Conservation (phyloP, 2,797 vertebrate genomes). For the Gymnoscopelus microlampas region DNA sequence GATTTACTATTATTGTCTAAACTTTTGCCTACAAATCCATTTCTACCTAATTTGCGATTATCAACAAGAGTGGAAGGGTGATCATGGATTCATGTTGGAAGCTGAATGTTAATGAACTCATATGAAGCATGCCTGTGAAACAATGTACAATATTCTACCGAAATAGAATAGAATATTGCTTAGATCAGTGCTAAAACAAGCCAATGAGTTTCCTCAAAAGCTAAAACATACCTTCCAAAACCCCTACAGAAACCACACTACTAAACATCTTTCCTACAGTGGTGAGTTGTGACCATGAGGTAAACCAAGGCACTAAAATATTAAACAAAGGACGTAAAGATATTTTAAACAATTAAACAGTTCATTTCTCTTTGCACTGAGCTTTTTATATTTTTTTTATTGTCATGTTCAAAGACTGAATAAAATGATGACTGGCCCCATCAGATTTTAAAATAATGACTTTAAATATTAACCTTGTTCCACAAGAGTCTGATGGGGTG, state of each 20-base stretch:
- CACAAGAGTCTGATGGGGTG: slow-evolving; percentile 8
- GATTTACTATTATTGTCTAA: no score
- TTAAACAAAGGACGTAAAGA: slow-evolving; percentile 14
- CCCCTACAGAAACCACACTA: slow-evolving; percentile 10
- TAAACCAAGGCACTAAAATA: slow-evolving; percentile 73
- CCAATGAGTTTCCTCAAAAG: slow-evolving; percentile 39
- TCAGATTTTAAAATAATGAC: slow-evolving; percentile 3
- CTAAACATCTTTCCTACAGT: slow-evolving; percentile 47
- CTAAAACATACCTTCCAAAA: slow-evolving; percentile 40
- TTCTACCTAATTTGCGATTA: background rate
- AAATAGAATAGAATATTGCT: slow-evolving; percentile 37
- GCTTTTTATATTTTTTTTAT: slow-evolving; percentile 1
- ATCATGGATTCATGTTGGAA: background rate
- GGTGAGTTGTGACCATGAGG: slow-evolving; percentile 36
- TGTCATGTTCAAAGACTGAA: slow-evolving; percentile 9
- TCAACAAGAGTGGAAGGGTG: background rate
- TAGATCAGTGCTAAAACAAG: slow-evolving; percentile 57
- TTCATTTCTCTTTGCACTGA: slow-evolving; percentile 5
- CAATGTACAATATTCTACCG: slow-evolving; percentile 63
- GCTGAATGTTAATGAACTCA: slow-evolving; percentile 4
- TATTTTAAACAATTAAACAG: slow-evolving; percentile 15
- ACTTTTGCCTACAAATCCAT: no score
- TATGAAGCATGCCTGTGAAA: slow-evolving; percentile 31
- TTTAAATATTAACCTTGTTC: slow-evolving; percentile 21
- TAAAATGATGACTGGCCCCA: slow-evolving; percentile 12